Percentiles rank a stretch among this genome's conserved stretches.
Evolutionary conservation across 2,888 invertebrate species (phyloP).

Genomic region (Hemithea aestivaria): DNA sequence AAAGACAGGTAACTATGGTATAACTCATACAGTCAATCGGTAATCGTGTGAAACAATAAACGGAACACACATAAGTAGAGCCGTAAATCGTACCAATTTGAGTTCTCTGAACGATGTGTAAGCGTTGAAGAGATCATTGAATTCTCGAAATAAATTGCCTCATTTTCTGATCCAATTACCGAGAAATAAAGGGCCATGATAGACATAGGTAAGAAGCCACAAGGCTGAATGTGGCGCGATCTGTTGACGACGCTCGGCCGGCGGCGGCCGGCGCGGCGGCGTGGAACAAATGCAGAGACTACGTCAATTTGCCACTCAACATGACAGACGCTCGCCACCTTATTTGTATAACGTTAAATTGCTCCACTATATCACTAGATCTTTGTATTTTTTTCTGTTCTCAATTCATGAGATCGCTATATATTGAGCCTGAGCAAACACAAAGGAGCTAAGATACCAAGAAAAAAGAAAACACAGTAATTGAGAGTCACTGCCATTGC

Average conservation of each 20-base stretch:
- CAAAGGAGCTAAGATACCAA: too few species aligned
- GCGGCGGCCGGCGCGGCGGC: constrained; percentile 33
- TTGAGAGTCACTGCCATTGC: too few species aligned
- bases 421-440: too few species aligned
- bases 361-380: constrained; percentile 44
- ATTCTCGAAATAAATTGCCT: constrained; percentile 17
- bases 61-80: constrained; percentile 1
- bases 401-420: constrained; percentile 34
- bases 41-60: constrained; percentile 20
- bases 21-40: constrained; percentile 28
- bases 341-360: constrained; percentile 64
- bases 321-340: constrained; percentile 55
- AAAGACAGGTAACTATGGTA: constrained; percentile 37
- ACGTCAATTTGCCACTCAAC: constrained; percentile 68
- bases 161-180: constrained; percentile 35
- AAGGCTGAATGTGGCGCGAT: constrained; percentile 57
- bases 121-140: background rate
- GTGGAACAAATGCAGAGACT: constrained; percentile 63
- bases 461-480: too few species aligned
- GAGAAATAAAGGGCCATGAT: constrained; percentile 50
- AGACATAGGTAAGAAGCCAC: constrained; percentile 51
- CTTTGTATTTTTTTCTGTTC: constrained; percentile 41
- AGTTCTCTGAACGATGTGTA: too few species aligned
- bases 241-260: constrained; percentile 34
- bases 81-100: too few species aligned